Evolutionary conservation across 2,113 vertebrate species (phyloP).

Genomic region (Ophthalmolycus amberensis): DNA sequence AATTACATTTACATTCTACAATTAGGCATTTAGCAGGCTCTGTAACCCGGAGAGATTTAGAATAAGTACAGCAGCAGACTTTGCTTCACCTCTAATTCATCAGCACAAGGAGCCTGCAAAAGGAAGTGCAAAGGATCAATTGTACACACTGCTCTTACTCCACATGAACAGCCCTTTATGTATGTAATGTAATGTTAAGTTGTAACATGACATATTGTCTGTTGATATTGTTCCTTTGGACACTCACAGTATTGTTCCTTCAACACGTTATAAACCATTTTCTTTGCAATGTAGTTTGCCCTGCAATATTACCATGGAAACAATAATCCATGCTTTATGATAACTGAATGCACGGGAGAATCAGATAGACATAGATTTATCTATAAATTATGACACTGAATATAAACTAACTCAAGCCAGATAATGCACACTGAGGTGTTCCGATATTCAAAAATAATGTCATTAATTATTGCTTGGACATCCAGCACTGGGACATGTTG

Average conservation of each 20-base stretch:
- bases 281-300: background rate
- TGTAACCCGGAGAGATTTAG: conserved; percentile 43
- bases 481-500: background rate
- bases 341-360: background rate
- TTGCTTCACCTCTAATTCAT: conserved; percentile 42
- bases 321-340: background rate
- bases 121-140: conserved; percentile 23
- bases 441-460: background rate
- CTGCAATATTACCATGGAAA: too few relatives aligned
- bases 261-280: background rate
- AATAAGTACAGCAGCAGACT: conserved; percentile 43
- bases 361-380: background rate
- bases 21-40: conserved; percentile 59
- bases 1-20: conserved; percentile 72
- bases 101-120: conserved; percentile 12
- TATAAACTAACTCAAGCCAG: background rate
- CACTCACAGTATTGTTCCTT: background rate
- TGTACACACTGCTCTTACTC: background rate
- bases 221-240: background rate
- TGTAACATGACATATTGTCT: background rate
- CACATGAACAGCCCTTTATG: background rate
- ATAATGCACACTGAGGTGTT: background rate
- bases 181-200: background rate
- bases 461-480: background rate
- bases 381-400: background rate